Percentiles rank a stretch among this genome's conserved stretches.
phyloP scores from a whole-genome alignment of 2,113 vertebrate species.

The Pelodiscus sinensis region DNA sequence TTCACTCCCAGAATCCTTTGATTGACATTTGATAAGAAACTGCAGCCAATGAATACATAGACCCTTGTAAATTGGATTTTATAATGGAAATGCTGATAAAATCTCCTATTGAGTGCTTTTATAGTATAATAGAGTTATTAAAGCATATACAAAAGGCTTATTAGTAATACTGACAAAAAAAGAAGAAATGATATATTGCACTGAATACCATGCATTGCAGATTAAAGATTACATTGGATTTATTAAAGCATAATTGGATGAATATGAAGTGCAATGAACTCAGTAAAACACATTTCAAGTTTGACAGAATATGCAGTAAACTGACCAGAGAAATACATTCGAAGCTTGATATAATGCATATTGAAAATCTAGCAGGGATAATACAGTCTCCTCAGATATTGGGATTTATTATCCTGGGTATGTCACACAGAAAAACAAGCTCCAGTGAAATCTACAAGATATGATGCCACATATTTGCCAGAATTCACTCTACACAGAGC shows the following conservation, averaged over 20 bases:
- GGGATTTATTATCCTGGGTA: neutral
- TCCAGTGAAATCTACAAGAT: neutral
- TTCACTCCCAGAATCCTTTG: neutral
- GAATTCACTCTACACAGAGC: neutral
- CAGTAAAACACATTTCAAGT: conserved; percentile 30
- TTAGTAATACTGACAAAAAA: conserved; percentile 16
- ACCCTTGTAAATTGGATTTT: neutral
- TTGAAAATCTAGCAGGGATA: conserved; percentile 8
- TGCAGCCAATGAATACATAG: conserved; percentile 21
- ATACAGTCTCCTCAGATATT: conserved; percentile 31
- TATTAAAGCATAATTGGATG: conserved; percentile 35
- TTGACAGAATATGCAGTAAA: conserved; percentile 31
- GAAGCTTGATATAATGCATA: conserved; percentile 17
- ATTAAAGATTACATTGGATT: conserved; percentile 41
- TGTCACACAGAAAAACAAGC: neutral
- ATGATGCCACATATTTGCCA: neutral
- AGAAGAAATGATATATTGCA: neutral
- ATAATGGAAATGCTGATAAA: conserved; percentile 40
- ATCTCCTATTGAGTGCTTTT: conserved; percentile 31
- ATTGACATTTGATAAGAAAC: neutral
- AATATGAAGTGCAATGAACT: conserved; percentile 42
- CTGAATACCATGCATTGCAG: conserved; percentile 37
- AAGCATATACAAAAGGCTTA: neutral
- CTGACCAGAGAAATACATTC: conserved; percentile 16
- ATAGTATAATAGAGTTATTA: neutral